These are phyloP conservation scores for Tuberolachnus salignus DNA, from an alignment of 2,888 invertebrate genomes.

Conservation along the genomic window DNA sequence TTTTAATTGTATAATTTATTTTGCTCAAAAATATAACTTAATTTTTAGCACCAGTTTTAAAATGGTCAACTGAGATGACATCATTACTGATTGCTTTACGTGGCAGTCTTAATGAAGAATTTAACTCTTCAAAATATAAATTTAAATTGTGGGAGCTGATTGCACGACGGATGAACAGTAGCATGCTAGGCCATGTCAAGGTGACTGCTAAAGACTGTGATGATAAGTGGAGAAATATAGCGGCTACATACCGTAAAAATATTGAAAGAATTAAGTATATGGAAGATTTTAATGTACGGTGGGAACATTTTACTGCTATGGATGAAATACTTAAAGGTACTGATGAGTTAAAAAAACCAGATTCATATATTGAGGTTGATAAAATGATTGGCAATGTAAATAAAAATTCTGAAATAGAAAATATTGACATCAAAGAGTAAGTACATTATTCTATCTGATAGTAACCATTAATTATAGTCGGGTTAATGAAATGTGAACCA, in stretches of 20 bases:
- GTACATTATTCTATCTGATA: not conserved
- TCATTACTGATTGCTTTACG: conserved; percentile 55
- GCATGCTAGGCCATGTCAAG: conserved; percentile 26
- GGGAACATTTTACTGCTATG: conserved; percentile 58
- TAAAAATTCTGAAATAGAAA: not conserved
- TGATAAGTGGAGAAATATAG: conserved; percentile 58
- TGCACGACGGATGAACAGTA: conserved; percentile 45
- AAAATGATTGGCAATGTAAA: conserved; percentile 19
- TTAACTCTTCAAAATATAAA: conserved; percentile 57
- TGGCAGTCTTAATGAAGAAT: conserved; percentile 57
- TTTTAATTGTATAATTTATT: not conserved
- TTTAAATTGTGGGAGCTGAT: conserved; percentile 57
- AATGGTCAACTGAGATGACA: conserved; percentile 58
- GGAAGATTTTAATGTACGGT: conserved; percentile 57
- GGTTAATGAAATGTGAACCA: too few species aligned
- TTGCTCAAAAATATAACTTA: not conserved
- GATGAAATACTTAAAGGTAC: conserved; percentile 57
- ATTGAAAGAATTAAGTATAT: conserved; percentile 56
- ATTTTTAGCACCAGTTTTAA: conserved; percentile 52
- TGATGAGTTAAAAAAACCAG: conserved; percentile 47
- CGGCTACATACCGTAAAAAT: conserved; percentile 58
- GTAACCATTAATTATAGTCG: too few species aligned
- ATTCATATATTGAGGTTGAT: conserved; percentile 37
- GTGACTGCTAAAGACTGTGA: conserved; percentile 58
- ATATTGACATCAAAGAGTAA: conserved; percentile 32